Conservation (phyloP, 2,797 vertebrate genomes). For the Paramormyrops hopkinsi region DNA sequence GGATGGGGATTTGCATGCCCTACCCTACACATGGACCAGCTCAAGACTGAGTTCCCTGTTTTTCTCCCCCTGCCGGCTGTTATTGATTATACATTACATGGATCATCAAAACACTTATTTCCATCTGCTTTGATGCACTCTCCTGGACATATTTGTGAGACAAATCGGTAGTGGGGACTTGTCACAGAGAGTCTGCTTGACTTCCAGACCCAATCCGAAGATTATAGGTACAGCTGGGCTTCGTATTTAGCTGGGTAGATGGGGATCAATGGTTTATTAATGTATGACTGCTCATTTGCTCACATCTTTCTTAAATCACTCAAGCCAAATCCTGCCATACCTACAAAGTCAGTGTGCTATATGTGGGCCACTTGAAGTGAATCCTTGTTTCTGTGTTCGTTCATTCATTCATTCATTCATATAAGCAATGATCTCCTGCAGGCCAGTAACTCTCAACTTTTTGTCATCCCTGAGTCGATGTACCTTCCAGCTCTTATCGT, state of each 20-base stretch:
- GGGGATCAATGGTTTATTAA: not conserved
- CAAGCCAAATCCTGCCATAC: not conserved
- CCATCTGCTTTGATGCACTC: not conserved
- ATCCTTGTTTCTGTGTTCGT: not conserved
- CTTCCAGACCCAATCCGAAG: not conserved
- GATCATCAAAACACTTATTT: not conserved
- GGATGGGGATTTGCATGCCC: not conserved
- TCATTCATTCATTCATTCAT: not conserved
- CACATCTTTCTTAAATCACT: not conserved
- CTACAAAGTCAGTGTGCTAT: not conserved
- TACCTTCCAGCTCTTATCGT: slow-evolving; percentile 25
- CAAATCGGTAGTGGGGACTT: not conserved
- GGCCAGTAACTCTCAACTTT: slow-evolving; percentile 23
- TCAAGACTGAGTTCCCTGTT: not conserved
- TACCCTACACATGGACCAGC: not conserved
- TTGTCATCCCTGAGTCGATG: not conserved
- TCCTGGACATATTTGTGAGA: not conserved
- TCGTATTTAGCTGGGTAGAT: not conserved
- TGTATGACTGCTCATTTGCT: not conserved
- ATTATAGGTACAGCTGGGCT: not conserved
- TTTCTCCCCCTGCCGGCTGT: not conserved
- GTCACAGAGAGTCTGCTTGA: not conserved
- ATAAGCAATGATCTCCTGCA: not conserved
- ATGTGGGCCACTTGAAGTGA: not conserved
- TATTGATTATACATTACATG: slow-evolving; percentile 6